Evolutionary conservation across 2,888 invertebrate genomes (phyloP).

Genomic region (Ochlodes sylvanus): DNA sequence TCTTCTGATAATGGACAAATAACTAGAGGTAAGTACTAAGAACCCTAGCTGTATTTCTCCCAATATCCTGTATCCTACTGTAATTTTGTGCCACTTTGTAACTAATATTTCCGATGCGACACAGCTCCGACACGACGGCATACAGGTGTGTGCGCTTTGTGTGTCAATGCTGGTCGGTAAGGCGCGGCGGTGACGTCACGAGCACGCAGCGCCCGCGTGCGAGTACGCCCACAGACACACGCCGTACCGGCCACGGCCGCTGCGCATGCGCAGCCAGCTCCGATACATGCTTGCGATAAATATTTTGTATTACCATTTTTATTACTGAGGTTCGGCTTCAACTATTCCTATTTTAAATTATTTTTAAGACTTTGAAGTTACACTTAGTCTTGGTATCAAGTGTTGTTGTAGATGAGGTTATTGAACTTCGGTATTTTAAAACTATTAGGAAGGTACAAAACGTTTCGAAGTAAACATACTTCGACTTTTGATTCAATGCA

Average conservation of each 20-base stretch:
- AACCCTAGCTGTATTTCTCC: too few species aligned
- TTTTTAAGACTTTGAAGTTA: too few species aligned
- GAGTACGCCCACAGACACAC: constrained; percentile 45
- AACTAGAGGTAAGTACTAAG: too few species aligned
- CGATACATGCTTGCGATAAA: not conserved
- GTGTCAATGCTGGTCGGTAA: constrained; percentile 49
- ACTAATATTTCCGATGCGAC: not conserved
- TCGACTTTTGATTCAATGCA: too few species aligned
- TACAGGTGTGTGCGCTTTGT: constrained; percentile 27
- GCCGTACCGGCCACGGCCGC: not conserved
- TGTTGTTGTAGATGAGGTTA: too few species aligned
- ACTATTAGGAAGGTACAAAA: too few species aligned
- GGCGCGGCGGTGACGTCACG: constrained; percentile 56
- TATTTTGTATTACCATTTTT: not conserved
- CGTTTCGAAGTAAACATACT: too few species aligned
- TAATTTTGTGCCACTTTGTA: not conserved
- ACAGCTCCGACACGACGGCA: not conserved
- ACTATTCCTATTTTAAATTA: too few species aligned
- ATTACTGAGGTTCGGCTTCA: not conserved
- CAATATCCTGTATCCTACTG: not conserved
- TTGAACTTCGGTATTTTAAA: too few species aligned
- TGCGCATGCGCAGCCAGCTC: not conserved
- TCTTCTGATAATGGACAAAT: too few species aligned
- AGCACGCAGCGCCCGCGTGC: constrained; percentile 57
- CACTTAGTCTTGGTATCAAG: too few species aligned